Evolutionary conservation across 2,797 vertebrate genomes (phyloP).

Genomic region (Phrynocephalus forsythii): DNA sequence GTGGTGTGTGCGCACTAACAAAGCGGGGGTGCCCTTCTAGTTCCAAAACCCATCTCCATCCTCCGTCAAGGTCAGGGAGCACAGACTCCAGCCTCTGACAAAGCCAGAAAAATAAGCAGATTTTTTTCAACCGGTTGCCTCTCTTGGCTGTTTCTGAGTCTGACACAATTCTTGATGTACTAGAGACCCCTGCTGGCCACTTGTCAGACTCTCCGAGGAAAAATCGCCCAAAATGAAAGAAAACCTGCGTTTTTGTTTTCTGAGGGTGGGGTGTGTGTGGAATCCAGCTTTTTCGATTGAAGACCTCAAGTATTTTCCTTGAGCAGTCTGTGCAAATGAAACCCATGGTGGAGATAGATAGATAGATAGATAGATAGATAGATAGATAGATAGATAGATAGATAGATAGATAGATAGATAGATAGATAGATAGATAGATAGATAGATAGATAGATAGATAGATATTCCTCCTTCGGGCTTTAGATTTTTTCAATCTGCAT

Average conservation of each 20-base stretch:
- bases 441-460: not conserved
- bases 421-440: not conserved
- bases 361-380: not conserved
- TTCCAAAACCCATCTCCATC: not conserved
- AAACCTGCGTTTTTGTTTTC: not conserved
- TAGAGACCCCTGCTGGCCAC: constrained; percentile 77
- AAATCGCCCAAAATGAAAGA: not conserved
- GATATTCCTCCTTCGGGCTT: too few species aligned
- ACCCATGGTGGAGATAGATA: not conserved
- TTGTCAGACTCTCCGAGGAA: not conserved
- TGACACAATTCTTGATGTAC: constrained; percentile 74
- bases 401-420: not conserved
- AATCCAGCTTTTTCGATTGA: too few species aligned
- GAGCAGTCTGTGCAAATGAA: too few species aligned
- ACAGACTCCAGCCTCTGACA: not conserved
- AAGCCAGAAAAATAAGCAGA: constrained; percentile 1
- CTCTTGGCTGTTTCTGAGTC: constrained; percentile 1
- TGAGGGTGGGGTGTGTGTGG: too few species aligned
- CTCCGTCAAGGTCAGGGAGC: constrained; percentile 40
- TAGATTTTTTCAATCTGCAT: too few species aligned
- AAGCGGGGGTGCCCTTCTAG: not conserved
- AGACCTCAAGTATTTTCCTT: too few species aligned
- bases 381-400: not conserved
- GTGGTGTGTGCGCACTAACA: not conserved
- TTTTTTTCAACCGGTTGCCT: constrained; percentile 8